Evolutionary conservation across 2,113 vertebrate genomes (phyloP).

Genomic region (Chlamydotis undulata): DNA sequence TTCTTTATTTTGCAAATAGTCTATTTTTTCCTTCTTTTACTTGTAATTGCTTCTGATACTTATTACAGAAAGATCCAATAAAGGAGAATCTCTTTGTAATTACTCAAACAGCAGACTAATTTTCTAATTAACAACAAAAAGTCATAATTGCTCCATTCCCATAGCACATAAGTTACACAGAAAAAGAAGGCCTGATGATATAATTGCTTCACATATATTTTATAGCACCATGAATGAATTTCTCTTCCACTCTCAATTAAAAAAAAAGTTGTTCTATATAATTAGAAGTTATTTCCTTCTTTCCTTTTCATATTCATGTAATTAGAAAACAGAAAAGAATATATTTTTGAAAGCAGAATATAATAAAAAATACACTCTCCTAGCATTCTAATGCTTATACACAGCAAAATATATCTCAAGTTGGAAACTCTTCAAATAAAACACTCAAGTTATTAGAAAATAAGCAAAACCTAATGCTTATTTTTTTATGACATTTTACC

Average conservation of each 20-base stretch:
- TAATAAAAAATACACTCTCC: not conserved
- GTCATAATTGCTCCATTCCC: constrained; percentile 50
- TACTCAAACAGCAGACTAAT: constrained; percentile 45
- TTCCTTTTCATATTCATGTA: not conserved
- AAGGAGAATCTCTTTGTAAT: constrained; percentile 27
- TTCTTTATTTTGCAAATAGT: constrained; percentile 46
- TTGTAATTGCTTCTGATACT: constrained; percentile 47
- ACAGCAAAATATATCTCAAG: not conserved
- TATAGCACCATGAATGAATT: not conserved
- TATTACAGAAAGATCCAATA: constrained; percentile 30
- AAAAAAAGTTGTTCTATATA: constrained; percentile 14
- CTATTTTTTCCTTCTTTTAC: constrained; percentile 25
- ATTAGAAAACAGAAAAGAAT: constrained; percentile 22
- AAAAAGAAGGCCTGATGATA: constrained; percentile 42
- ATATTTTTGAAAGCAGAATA: not conserved
- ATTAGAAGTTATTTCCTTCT: constrained; percentile 46
- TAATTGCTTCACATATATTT: constrained; percentile 42
- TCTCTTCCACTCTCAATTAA: constrained; percentile 8
- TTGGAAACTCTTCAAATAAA: not conserved
- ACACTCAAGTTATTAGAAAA: not conserved
- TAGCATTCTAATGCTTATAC: not conserved
- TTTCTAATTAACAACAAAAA: constrained; percentile 66
- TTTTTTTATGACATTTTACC: not conserved
- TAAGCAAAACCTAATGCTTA: not conserved
- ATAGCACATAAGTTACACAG: not conserved